Evolutionary conservation across 2,797 vertebrate species (phyloP).

Genomic region (Choloepus didactylus): DNA sequence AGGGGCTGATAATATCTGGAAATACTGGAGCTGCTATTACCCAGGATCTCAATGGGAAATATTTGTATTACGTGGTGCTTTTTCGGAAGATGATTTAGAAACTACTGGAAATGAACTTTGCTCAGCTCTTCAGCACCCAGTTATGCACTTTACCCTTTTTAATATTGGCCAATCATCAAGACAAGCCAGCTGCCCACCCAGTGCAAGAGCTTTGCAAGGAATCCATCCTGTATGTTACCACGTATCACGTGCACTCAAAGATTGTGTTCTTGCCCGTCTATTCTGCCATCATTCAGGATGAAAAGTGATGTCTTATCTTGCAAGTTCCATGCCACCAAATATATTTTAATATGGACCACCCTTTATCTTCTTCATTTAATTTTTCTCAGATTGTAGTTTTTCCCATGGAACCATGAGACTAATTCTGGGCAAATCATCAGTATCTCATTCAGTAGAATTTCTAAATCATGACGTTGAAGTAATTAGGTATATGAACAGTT

Average conservation of each 20-base stretch:
- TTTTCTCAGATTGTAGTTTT: constrained; percentile 27
- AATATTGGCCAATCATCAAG: constrained; percentile 99
- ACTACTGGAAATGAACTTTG: constrained; percentile 97
- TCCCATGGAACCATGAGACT: not conserved
- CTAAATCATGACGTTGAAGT: constrained; percentile 16
- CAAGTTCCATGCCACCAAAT: not conserved
- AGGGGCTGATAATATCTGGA: constrained; percentile 98
- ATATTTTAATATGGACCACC: not conserved
- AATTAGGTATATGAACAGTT: not conserved
- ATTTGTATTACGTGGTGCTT: constrained; percentile 97
- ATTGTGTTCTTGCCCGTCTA: not conserved
- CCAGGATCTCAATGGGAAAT: constrained; percentile 97
- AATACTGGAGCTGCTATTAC: constrained; percentile 99
- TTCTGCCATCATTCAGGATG: constrained; percentile 1
- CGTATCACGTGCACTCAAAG: not conserved
- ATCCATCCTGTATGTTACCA: rapidly evolving
- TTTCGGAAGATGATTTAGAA: constrained; percentile 97
- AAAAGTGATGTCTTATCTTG: not conserved
- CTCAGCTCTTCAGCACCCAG: constrained; percentile 97
- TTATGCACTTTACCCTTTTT: constrained; percentile 99
- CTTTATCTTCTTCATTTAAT: not conserved
- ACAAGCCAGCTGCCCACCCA: constrained; percentile 97
- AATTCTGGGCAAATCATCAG: not conserved
- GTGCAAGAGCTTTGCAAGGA: constrained; percentile 89
- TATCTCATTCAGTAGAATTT: not conserved